Evolutionary conservation across 2,797 vertebrate species (phyloP), one percentile per base, ranked within the genome.

Genomic region (Melanogrammus aeglefinus): DNA sequence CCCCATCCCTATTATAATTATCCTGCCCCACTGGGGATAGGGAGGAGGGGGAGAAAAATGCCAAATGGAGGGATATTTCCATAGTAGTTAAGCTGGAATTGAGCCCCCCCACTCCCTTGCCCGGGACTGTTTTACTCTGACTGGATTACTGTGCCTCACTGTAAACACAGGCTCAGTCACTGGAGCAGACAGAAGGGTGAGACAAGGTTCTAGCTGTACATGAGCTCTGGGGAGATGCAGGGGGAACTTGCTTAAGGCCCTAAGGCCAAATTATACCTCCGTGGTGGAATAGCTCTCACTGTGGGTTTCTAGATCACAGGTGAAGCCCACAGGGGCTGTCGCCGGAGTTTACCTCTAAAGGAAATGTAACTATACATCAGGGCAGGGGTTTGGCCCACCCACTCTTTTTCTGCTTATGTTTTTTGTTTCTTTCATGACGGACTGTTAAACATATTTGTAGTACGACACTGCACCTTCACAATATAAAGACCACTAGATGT

Each of bases 1-100:
- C 14, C 47, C 47, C 16, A 51, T 51, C 5, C 14, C 4, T 51
- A 51, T 18, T 51, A 18, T 51, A 16, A n/a, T 63, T 63, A 63
- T 21, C 51, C 51, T 18, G 51, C 21, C 51, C 51, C 7, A 21
- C 21, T 6, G 47, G 38, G 76, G 69, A 71, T 41, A 12, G 47
- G 27, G 6, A 24, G 27, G 41, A 10, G 70, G 57, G 75, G 27
- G 27, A 72, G 77, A 80, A 85, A 86, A 14, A 83, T 76, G 73
- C 78, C 74, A 82, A 88, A 83, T 75, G 80, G 86, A 84, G 85
- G 82, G 83, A 89, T 89, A 91, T 86, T 72, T 77, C 69, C 80
- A 75, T 35, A 76, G 85, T 82, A 86, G 71, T 31, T 91, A 91
- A 92, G 90, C 90, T 89, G 83, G 86, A 88, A 81, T 80, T 81